Conservation (phyloP, 1,140 invertebrate species). For the Sarcophaga bullata region DNA sequence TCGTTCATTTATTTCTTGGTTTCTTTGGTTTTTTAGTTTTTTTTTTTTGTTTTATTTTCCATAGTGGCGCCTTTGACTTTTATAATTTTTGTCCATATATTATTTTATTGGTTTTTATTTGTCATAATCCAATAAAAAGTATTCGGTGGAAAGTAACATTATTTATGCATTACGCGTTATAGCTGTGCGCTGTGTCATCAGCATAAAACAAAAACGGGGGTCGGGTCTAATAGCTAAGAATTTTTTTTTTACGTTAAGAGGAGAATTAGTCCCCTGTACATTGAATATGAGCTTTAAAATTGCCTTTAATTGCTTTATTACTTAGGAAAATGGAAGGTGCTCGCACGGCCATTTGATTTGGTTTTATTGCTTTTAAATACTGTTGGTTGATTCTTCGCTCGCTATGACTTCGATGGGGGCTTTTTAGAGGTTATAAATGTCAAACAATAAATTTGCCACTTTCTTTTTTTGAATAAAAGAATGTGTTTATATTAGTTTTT, state of each 20-base stretch:
- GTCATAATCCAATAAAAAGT: conserved; percentile 33
- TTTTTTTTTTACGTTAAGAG: neutral
- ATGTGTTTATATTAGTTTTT: too few species aligned
- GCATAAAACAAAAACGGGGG: neutral
- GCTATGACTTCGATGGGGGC: neutral
- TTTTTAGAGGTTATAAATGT: conserved; percentile 4
- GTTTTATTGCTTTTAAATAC: conserved; percentile 1
- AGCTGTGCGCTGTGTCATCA: conserved; percentile 16
- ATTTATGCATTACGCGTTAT: conserved; percentile 36
- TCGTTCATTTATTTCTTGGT: too few species aligned
- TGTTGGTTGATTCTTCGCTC: too few species aligned
- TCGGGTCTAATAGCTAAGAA: neutral
- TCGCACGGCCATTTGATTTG: neutral
- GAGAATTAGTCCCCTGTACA: neutral
- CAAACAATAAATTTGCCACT: conserved; percentile 19
- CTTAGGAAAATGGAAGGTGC: neutral
- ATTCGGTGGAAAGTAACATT: neutral
- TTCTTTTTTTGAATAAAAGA: neutral
- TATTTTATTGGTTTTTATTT: conserved; percentile 21
- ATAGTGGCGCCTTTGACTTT: conserved; percentile 39
- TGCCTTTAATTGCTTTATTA: conserved; percentile 6
- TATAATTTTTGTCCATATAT: conserved; percentile 35
- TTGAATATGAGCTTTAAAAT: neutral
- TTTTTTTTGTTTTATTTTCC: neutral
- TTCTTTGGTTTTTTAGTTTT: neutral